Evolutionary conservation across 2,113 vertebrate species (phyloP), one percentile per base, ranked within the genome.

Genomic region (Periophthalmus modestus): DNA sequence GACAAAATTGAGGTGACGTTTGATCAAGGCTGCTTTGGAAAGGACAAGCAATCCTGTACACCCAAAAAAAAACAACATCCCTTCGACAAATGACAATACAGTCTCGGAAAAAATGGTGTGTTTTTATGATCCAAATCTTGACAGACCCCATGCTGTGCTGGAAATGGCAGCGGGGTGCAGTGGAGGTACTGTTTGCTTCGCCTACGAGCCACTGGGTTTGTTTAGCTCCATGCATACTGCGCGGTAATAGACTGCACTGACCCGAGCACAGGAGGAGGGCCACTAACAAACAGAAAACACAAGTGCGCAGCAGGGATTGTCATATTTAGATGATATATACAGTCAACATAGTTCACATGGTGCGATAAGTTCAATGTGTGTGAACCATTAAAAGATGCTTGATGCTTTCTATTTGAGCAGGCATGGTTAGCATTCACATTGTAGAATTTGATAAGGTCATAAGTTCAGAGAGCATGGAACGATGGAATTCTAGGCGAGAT

Each of bases 241-340:
- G 77, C 80, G 48, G 69, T 86, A 85, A 90, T 83, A 80, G 83
- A 89, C 82, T 84, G 80, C 72, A 79, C 78, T 82, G 85, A 88
- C 84, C 84, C 68, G 7, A 55, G 47, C 82, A 77, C 87, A 75
- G 28, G 72, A 81, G 84, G 88, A 75, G 87, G 88, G 88, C 84
- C 59, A 72, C 81, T 87, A 86, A 86, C 75, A 89, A 87, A 85
- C 88, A 59, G 50, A 68, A 77, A 82, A 72, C 59, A 80, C 61
- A 74, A 46, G 61, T 78, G 73, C 81, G 72, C 81, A 68, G 77
- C 68, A 66, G 75, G 77, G 52, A 50, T 75, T 21, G 66, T 9
- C 3, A 78, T 74, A 68, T 73, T 70, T 36, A 79, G 34, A 74
- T 70, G 62, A 72, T 80, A 18, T 62, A 67, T 65, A 67, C 66